These are phyloP conservation scores for Brachionus manjavacas DNA, from an alignment of 1,140 invertebrate genomes.

Conservation along the genomic window DNA sequence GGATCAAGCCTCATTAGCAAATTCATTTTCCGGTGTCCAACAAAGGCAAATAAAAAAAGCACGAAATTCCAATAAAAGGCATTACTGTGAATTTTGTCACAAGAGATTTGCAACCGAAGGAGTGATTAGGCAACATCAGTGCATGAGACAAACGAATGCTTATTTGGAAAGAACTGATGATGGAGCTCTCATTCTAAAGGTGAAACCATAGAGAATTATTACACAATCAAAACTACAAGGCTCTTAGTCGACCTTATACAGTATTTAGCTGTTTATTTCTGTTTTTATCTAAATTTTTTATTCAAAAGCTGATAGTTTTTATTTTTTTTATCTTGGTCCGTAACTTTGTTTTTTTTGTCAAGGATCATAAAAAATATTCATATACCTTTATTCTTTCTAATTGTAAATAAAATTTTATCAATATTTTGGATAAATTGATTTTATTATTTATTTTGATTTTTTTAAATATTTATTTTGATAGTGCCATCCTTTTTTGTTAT, in stretches of 20 bases:
- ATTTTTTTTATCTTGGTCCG: neutral
- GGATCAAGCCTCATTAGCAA: neutral
- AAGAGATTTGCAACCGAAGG: conserved; percentile 39
- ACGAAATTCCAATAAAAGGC: conserved; percentile 15
- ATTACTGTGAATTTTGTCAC: conserved; percentile 34
- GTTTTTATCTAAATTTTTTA: neutral
- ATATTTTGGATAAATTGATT: no score
- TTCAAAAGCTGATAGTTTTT: neutral
- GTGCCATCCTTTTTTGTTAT: no score
- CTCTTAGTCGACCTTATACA: neutral
- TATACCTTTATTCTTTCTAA: no score
- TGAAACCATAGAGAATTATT: neutral
- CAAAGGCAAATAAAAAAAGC: conserved; percentile 6
- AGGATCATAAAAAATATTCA: no score
- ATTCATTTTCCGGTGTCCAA: neutral
- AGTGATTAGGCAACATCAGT: conserved; percentile 30
- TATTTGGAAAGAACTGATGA: neutral
- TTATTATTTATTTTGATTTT: no score
- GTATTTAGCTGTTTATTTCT: neutral
- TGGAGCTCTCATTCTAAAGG: conserved; percentile 23
- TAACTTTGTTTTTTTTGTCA: neutral
- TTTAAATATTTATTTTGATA: no score
- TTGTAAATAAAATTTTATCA: no score
- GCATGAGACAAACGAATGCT: conserved; percentile 2
- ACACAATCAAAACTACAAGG: neutral